Conservation (phyloP, 2,888 invertebrate genomes). For the Lottia gigantea region DNA sequence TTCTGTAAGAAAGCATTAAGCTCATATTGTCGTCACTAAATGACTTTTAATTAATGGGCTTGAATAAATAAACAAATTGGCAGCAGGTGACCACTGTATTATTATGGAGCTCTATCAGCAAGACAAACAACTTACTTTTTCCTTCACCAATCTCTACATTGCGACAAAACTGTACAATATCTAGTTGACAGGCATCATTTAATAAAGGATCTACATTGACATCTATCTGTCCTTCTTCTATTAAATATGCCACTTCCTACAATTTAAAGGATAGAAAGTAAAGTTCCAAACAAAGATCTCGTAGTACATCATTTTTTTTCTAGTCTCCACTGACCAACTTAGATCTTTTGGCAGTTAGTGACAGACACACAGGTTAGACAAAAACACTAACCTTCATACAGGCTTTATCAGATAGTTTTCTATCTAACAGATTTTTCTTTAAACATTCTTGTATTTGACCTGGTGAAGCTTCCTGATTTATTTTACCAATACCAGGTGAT, state of each 20-base stretch:
- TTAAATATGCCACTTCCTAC: constrained; percentile 86
- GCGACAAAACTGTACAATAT: constrained; percentile 71
- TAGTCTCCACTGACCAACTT: no score
- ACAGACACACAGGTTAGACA: no score
- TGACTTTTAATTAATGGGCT: no score
- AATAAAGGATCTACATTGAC: constrained; percentile 94
- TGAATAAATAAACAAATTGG: no score
- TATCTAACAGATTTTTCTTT: constrained; percentile 71
- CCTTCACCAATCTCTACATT: constrained; percentile 86
- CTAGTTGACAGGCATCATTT: constrained; percentile 87
- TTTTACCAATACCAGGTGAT: constrained; percentile 53
- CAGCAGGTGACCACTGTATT: no score
- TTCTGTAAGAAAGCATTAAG: no score
- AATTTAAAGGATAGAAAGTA: no score
- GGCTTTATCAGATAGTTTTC: constrained; percentile 18
- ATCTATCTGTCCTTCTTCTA: constrained; percentile 87
- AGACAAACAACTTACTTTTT: constrained; percentile 74
- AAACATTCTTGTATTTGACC: constrained; percentile 78
- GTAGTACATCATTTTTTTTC: no score
- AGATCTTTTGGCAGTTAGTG: no score
- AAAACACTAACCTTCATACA: constrained; percentile 26
- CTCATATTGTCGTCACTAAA: no score
- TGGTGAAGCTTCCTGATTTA: background rate
- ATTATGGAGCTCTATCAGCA: no score
- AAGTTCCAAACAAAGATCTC: no score